phyloP scores from a whole-genome alignment of 1,140 invertebrate species.

The Platorchestia sp. region DNA sequence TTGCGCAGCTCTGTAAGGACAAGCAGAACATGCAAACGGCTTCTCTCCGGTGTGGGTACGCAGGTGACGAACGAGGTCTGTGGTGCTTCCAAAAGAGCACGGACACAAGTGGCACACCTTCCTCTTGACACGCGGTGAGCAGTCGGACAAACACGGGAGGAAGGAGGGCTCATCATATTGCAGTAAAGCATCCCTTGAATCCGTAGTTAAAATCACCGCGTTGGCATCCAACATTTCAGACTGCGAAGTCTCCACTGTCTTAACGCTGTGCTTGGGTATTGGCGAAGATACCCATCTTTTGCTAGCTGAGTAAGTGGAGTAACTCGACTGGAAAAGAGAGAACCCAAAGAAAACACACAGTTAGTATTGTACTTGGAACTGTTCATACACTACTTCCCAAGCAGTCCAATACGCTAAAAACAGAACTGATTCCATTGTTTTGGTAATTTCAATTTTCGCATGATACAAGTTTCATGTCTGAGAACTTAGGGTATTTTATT shows the following conservation, averaged over 20 bases:
- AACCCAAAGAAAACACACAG: conserved; percentile 14
- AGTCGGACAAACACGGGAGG: background rate
- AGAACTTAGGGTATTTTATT: background rate
- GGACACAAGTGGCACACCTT: conserved; percentile 17
- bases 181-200: background rate
- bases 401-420: background rate
- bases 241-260: background rate
- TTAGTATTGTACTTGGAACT: conserved; percentile 8
- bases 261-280: background rate
- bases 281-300: background rate
- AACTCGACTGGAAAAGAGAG: conserved; percentile 36
- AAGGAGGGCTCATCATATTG: background rate
- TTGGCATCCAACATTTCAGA: background rate
- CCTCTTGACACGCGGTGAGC: background rate
- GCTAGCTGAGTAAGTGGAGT: conserved; percentile 39
- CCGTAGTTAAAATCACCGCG: background rate
- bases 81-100: background rate
- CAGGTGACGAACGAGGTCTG: conserved; percentile 61
- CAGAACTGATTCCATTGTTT: background rate
- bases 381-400: background rate
- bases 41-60: conserved; percentile 67
- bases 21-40: conserved; percentile 62
- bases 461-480: background rate
- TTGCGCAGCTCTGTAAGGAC: conserved; percentile 64
- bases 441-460: background rate